Evolutionary conservation across 2,113 vertebrate genomes (phyloP).

Genomic region (Xiphophorus hellerii): DNA sequence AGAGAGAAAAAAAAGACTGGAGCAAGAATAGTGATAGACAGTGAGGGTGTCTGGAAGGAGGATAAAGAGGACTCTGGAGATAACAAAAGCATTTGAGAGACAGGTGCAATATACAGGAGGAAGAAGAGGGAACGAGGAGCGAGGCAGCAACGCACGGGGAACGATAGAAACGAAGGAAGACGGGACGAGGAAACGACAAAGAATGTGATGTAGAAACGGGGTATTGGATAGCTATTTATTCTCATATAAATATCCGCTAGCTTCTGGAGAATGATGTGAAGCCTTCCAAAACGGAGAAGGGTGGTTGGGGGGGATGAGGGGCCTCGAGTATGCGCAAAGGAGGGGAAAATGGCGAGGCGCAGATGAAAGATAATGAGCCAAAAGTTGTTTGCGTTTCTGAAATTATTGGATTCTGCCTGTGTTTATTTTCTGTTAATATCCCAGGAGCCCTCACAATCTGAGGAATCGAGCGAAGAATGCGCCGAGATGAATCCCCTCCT

Average conservation of each 20-base stretch:
- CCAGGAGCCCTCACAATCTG: conserved; percentile 10
- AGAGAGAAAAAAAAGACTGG: conserved; percentile 34
- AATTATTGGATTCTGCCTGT: conserved; percentile 14
- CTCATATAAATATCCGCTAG: conserved; percentile 59
- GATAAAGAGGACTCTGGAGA: conserved; percentile 68
- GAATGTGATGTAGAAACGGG: conserved; percentile 48
- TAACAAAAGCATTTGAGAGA: conserved; percentile 72
- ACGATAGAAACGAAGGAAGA: conserved; percentile 48
- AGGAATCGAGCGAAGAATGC: conserved; percentile 5
- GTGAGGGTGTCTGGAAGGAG: conserved; percentile 19
- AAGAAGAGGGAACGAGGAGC: conserved; percentile 32
- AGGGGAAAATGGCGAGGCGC: conserved; percentile 2
- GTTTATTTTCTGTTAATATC: conserved; percentile 26
- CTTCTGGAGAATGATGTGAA: conserved; percentile 18
- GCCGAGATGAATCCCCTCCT: not conserved
- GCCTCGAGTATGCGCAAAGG: conserved; percentile 41
- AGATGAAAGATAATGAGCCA: conserved; percentile 44
- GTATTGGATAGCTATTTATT: conserved; percentile 69
- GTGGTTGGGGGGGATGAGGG: no score
- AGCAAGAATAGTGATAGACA: conserved; percentile 47
- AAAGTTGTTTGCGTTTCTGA: conserved; percentile 33
- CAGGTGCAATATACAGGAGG: conserved; percentile 74
- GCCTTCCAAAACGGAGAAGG: conserved; percentile 32
- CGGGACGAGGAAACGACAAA: conserved; percentile 57
- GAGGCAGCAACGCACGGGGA: conserved; percentile 1